These are phyloP conservation scores for Hycleus cichorii DNA, from an alignment of 1,140 invertebrate species.

Conservation along the genomic window DNA sequence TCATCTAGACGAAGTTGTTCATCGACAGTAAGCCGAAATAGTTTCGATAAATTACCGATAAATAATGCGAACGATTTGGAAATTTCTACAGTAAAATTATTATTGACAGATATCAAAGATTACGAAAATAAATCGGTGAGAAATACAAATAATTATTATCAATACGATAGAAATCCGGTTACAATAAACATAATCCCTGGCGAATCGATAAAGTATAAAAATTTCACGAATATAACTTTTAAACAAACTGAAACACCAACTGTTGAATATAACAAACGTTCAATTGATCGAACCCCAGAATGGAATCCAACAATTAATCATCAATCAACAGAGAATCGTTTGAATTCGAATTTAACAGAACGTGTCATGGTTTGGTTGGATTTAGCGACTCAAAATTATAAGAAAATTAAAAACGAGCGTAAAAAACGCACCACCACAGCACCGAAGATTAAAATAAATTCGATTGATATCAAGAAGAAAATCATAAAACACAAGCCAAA, in stretches of 20 bases:
- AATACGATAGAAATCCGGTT: background rate
- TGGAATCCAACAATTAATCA: background rate
- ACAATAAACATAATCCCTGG: background rate
- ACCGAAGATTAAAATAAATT: background rate
- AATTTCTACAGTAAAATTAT: slow-evolving; percentile 21
- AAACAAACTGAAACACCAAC: background rate
- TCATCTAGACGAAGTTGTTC: background rate
- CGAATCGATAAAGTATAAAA: background rate
- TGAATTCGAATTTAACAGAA: slow-evolving; percentile 38
- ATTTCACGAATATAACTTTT: background rate
- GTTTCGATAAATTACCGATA: background rate
- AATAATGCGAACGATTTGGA: slow-evolving; percentile 9
- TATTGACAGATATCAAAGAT: slow-evolving; percentile 6
- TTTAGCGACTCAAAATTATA: slow-evolving; percentile 39
- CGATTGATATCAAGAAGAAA: slow-evolving; percentile 8
- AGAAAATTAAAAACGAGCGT: background rate
- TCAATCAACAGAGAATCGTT: background rate
- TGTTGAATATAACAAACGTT: background rate
- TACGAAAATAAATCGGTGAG: slow-evolving; percentile 3
- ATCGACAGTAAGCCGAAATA: background rate
- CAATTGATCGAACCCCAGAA: no score
- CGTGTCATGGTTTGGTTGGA: slow-evolving; percentile 54
- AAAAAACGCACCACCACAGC: slow-evolving; percentile 1
- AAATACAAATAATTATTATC: background rate
- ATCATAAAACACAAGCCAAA: slow-evolving; percentile 1